Evolutionary conservation across 2,888 invertebrate genomes (phyloP).

Genomic region (Tenodera sinensis): DNA sequence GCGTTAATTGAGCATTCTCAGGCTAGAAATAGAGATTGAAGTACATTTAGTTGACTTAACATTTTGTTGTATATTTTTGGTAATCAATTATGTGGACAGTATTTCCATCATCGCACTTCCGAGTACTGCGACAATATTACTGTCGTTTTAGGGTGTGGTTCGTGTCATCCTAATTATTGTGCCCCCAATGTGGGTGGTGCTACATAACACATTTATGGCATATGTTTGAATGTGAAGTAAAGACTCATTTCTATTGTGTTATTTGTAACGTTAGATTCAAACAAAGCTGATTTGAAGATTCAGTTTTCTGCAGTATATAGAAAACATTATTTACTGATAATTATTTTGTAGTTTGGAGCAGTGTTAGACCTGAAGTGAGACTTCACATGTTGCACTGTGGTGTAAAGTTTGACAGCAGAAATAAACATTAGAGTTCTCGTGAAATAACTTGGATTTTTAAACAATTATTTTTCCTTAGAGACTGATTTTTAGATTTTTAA

Average conservation of each 20-base stretch:
- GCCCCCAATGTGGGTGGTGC: not conserved
- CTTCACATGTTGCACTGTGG: not conserved
- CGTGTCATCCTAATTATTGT: not conserved
- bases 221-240: not conserved
- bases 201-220: not conserved
- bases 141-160: not conserved
- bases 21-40: not conserved
- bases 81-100: not conserved
- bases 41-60: not conserved
- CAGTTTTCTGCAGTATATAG: not conserved
- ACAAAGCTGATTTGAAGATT: not conserved
- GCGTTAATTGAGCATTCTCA: not conserved
- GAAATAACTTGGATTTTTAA: not conserved
- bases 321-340: not conserved
- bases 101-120: not conserved
- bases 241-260: not conserved
- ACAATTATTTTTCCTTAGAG: not conserved
- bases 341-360: not conserved
- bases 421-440: not conserved
- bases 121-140: not conserved
- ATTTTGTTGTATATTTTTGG: not conserved
- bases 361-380: not conserved
- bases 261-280: not conserved
- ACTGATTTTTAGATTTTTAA: not conserved
- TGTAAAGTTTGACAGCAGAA: not conserved